These are phyloP conservation scores for Daubentonia madagascariensis DNA, from an alignment of 2,113 vertebrate species.

Conservation along the genomic window DNA sequence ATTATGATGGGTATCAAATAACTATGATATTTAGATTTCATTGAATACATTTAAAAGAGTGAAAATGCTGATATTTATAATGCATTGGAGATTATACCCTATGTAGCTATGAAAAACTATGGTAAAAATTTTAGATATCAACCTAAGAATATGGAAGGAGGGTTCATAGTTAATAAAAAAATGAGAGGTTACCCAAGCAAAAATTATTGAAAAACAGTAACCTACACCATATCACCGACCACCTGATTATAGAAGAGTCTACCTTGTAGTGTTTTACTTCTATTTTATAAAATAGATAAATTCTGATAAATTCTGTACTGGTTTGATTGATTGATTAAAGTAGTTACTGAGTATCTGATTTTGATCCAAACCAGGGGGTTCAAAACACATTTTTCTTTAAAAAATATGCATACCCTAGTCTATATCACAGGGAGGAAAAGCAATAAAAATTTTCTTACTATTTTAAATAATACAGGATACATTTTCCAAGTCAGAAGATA, in stretches of 20 bases:
- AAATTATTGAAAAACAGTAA: background rate
- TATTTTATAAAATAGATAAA: constrained; percentile 17
- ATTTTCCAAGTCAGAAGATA: constrained; percentile 4
- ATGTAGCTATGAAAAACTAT: background rate
- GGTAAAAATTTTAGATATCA: background rate
- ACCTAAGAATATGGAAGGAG: background rate
- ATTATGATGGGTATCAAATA: background rate
- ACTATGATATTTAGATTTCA: background rate
- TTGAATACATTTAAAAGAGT: background rate
- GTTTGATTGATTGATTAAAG: background rate
- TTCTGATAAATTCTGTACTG: background rate
- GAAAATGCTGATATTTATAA: background rate
- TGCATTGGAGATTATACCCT: background rate
- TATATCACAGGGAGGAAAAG: background rate
- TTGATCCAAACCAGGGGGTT: background rate
- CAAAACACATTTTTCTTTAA: background rate
- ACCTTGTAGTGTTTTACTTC: background rate
- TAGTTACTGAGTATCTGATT: background rate
- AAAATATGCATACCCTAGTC: background rate
- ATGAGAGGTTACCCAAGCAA: background rate
- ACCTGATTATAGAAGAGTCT: background rate
- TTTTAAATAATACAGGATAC: background rate
- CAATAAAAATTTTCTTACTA: background rate
- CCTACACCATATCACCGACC: background rate
- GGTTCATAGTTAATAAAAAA: background rate